These are phyloP conservation scores for Biston betularia DNA, from an alignment of 2,888 invertebrate species.

Conservation along the genomic window DNA sequence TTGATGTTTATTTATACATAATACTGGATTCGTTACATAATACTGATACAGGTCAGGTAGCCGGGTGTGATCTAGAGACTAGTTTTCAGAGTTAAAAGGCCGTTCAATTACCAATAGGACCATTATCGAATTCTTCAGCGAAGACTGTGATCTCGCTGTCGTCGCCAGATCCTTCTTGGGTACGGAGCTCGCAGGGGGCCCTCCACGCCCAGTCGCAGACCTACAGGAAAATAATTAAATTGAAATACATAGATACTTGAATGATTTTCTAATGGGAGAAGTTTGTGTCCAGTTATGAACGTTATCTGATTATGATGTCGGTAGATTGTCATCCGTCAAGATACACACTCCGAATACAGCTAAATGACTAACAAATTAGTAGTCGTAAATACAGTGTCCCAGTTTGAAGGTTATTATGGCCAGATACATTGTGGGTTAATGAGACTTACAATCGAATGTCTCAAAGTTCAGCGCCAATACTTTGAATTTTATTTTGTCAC, in stretches of 20 bases:
- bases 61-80: neutral
- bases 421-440: no score
- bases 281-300: no score
- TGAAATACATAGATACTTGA: no score
- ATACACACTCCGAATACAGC: no score
- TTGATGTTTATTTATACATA: slow-evolving; percentile 13
- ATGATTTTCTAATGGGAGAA: neutral
- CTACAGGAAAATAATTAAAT: slow-evolving; percentile 47
- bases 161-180: slow-evolving; percentile 46
- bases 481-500: no score
- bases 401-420: no score
- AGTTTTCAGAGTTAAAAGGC: neutral
- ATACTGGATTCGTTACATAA: slow-evolving; percentile 17
- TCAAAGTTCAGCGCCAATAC: no score
- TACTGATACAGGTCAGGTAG: slow-evolving; percentile 12
- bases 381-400: no score
- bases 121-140: slow-evolving; percentile 48
- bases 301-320: no score
- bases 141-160: slow-evolving; percentile 51
- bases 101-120: slow-evolving; percentile 46
- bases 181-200: slow-evolving; percentile 59
- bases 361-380: no score
- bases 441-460: no score
- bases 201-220: slow-evolving; percentile 61
- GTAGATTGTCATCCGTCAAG: no score